These are phyloP conservation scores for Dendropsophus ebraccatus DNA, from an alignment of 2,113 vertebrate species.

Conservation along the genomic window DNA sequence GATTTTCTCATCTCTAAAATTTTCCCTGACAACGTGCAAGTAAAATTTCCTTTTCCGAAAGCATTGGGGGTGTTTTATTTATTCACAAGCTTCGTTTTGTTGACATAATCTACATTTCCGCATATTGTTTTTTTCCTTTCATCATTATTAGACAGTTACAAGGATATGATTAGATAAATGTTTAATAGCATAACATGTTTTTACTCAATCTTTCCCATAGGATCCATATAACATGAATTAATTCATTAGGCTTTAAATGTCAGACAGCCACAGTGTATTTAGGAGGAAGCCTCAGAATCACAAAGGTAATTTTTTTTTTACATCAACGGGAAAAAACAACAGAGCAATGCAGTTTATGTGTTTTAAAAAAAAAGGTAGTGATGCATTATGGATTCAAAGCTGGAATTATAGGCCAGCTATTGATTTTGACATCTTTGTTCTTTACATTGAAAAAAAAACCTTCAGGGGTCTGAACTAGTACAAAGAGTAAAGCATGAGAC, in stretches of 20 bases:
- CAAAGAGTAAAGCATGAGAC: constrained; percentile 40
- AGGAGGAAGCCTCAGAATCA: constrained; percentile 5
- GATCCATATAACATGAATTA: constrained; percentile 23
- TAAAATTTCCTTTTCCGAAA: not conserved
- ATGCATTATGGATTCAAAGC: constrained; percentile 48
- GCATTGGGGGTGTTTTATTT: constrained; percentile 23
- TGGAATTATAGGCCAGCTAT: constrained; percentile 44
- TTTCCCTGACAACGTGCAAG: not conserved
- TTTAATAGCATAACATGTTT: constrained; percentile 36
- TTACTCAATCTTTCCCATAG: constrained; percentile 26
- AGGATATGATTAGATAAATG: constrained; percentile 44
- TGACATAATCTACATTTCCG: constrained; percentile 19
- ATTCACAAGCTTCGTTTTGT: constrained; percentile 8
- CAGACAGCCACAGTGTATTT: constrained; percentile 4
- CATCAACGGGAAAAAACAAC: constrained; percentile 32
- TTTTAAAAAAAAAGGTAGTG: constrained; percentile 24
- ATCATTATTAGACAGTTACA: constrained; percentile 37
- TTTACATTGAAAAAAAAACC: constrained; percentile 41
- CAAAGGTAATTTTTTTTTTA: constrained; percentile 42
- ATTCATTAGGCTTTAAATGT: constrained; percentile 44
- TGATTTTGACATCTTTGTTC: constrained; percentile 57
- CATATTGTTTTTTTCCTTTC: constrained; percentile 21
- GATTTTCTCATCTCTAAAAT: too few relatives aligned
- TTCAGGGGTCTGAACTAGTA: constrained; percentile 41
- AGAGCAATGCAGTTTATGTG: constrained; percentile 17